Base-by-base conservation (phyloP, 2,888 invertebrate species). In the Heliconius aoede region DNA sequence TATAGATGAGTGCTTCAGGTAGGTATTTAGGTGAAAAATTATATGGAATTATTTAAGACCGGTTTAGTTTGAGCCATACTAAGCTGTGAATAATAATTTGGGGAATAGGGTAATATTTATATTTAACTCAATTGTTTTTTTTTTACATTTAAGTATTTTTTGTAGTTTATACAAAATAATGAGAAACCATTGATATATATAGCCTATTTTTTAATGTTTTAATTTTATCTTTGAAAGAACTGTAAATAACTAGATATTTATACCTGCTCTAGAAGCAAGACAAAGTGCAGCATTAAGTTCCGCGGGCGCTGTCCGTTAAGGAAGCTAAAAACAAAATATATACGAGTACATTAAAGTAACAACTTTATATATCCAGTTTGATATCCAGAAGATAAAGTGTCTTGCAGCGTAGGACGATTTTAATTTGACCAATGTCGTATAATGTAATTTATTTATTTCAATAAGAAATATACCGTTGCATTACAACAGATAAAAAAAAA, bases 1-100 rank as follows among this genome's bases (percentile, higher is more conserved):
- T 79, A 77, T 26, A 64, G 46, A 76, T 73, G 36, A 36, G 62
- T 55, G 69, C 15, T 69, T 15, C 69, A 69, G 69, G 30, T 55
- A 24, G 30, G 69, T 30, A 69, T 55, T 69, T 55, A 30, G 51
- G 51, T 5, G 13, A 21, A 30, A 40, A 46, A 26, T 40, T 46
- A 28, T 30, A 13, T n/a, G 4, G 11, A n/a, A 51, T 9, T 13
- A 68, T 11, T 24, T 40, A 32, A n/a, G 32, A 32, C n/a, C 13
- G 11, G 32, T 32, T 64, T 32, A 9, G 30, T 30, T n/a, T 0
- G 18, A 7, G 18, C 7, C 15, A 46, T 46, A 18, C 46, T 46
- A 46, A 21, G 7, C 46, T 46, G 7, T 7, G 18, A 36, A 13
- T 13, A 36, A 9, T 46, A 51, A n/a, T 51, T 51, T 51, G 2